Percentiles rank a stretch among this genome's conserved stretches.
Conservation (phyloP, 64 coral and sea anemone genomes). For the Orbicella faveolata region DNA sequence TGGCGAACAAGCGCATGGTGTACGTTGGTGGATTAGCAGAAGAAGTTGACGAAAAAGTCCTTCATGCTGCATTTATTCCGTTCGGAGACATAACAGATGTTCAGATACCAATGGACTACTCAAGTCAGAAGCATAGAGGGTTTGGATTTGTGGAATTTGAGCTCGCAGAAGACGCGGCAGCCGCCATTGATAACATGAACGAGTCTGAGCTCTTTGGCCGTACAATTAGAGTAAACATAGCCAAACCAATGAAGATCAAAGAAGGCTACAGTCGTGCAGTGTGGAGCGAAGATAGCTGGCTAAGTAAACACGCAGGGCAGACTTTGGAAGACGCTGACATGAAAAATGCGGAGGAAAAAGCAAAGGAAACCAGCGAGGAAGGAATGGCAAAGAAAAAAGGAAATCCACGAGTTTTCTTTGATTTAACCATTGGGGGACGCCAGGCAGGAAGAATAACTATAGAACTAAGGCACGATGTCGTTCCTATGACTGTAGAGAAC, state of each 20-base stretch:
- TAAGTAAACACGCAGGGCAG: constrained; percentile 84
- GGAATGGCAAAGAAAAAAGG: constrained; percentile 60
- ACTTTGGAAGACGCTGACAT: constrained; percentile 67
- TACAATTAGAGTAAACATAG: constrained; percentile 95
- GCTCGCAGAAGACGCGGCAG: constrained; percentile 90
- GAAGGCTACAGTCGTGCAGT: constrained; percentile 95
- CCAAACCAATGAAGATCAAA: constrained; percentile 99
- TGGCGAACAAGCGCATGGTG: constrained; percentile 99
- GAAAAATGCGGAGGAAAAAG: constrained; percentile 50
- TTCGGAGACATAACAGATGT: constrained; percentile 99
- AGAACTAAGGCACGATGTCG: constrained; percentile 91
- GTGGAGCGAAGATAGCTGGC: constrained; percentile 97
- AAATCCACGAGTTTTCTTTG: constrained; percentile 93
- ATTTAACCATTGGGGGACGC: constrained; percentile 72
- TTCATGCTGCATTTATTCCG: constrained; percentile 97
- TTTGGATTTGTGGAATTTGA: constrained; percentile 99
- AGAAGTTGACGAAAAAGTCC: constrained; percentile 99
- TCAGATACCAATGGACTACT: constrained; percentile 97
- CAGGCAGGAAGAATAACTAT: constrained; percentile 78
- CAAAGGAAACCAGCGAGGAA: constrained; percentile 32
- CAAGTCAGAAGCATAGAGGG: constrained; percentile 89
- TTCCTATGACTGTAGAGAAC: constrained; percentile 98
- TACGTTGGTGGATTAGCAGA: constrained; percentile 99
- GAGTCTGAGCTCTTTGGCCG: constrained; percentile 97
- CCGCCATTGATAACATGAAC: constrained; percentile 98